These are phyloP conservation scores for Lipophrys pholis DNA, from an alignment of 2,113 vertebrate genomes.

Conservation along the genomic window DNA sequence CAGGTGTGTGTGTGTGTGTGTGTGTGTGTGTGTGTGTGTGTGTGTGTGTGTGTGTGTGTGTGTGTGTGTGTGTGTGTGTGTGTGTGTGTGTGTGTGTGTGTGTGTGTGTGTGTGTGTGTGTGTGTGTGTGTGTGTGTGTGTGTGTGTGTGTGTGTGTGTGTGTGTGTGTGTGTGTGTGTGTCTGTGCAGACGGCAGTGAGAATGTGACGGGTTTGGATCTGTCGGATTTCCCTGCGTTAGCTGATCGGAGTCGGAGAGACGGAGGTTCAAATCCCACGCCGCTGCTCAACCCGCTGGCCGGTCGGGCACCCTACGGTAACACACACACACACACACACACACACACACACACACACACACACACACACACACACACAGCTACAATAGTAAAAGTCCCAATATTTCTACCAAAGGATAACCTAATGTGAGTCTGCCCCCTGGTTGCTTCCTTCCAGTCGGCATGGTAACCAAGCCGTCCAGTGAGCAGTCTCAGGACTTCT, in stretches of 20 bases:
- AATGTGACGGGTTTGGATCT: constrained; percentile 98
- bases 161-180: too few relatives aligned
- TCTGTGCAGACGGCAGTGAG: constrained; percentile 92
- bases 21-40: neutral
- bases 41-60: too few relatives aligned
- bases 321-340: too few relatives aligned
- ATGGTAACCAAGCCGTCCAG: constrained; percentile 99
- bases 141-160: too few relatives aligned
- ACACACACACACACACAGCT: too few relatives aligned
- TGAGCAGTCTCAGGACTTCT: constrained; percentile 99
- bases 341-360: too few relatives aligned
- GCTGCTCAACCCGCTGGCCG: constrained; percentile 98
- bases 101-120: too few relatives aligned
- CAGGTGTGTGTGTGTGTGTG: too few relatives aligned
- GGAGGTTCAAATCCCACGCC: constrained; percentile 96
- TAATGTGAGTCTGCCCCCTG: too few relatives aligned
- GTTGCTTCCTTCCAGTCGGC: constrained; percentile 88
- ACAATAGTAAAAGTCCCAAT: too few relatives aligned
- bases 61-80: neutral
- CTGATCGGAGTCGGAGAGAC: constrained; percentile 97
- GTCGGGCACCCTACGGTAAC: constrained; percentile 98
- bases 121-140: too few relatives aligned
- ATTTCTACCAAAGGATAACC: too few relatives aligned
- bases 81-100: neutral
- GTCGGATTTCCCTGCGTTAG: constrained; percentile 98